Conservation (phyloP, 2,888 invertebrate species). For the Alitta virens region DNA sequence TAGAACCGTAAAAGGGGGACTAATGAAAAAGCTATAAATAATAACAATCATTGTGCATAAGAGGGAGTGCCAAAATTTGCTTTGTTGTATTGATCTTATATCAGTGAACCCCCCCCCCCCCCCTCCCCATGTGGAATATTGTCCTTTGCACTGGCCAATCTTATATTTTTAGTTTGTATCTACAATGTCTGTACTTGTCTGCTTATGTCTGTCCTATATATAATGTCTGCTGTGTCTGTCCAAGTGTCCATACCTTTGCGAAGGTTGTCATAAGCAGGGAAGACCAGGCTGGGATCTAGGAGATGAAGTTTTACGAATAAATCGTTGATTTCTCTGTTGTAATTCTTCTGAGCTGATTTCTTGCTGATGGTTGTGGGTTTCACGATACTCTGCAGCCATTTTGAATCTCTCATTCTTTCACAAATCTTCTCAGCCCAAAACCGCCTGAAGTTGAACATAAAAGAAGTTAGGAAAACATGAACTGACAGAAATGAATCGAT, state of each 20-base stretch:
- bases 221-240: neutral
- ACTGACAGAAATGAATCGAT: no score
- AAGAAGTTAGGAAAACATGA: no score
- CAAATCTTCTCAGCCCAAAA: constrained; percentile 46
- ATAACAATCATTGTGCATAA: no score
- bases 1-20: no score
- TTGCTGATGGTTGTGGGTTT: constrained; percentile 40
- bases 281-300: constrained; percentile 49
- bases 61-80: no score
- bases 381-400: constrained; percentile 41
- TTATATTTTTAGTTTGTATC: neutral
- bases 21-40: no score
- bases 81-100: no score
- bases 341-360: constrained; percentile 37
- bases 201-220: no score
- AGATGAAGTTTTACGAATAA: constrained; percentile 52
- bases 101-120: no score
- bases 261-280: constrained; percentile 44
- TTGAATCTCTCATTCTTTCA: constrained; percentile 37
- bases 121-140: no score
- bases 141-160: no score
- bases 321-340: constrained; percentile 50
- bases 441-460: no score
- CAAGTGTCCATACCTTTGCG: constrained; percentile 41
- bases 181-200: neutral